phyloP scores from a whole-genome alignment of 2,888 invertebrate species.

The Trilocha varians region DNA sequence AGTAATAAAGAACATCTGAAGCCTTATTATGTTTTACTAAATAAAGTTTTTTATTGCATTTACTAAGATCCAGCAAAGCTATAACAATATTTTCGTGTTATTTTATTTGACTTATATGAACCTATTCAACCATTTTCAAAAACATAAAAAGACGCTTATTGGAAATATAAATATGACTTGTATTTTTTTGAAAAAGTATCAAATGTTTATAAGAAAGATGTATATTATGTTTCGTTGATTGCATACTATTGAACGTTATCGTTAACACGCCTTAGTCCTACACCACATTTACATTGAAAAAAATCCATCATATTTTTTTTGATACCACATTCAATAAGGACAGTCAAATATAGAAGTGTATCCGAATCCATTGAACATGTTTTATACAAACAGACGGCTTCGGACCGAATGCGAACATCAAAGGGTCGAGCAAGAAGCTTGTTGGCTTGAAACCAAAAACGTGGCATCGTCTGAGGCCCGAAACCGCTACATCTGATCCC shows the following conservation, averaged over 20 bases:
- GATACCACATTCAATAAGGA: not conserved
- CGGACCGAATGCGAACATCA: not conserved
- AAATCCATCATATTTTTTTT: not conserved
- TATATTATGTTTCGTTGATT: too few species aligned
- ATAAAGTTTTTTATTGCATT: too few species aligned
- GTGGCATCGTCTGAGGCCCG: slow-evolving; percentile 31
- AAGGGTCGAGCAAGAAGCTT: slow-evolving; percentile 32
- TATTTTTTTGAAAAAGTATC: too few species aligned
- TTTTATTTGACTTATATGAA: too few species aligned
- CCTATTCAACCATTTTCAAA: too few species aligned
- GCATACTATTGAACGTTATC: not conserved
- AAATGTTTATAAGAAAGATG: too few species aligned
- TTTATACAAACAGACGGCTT: not conserved
- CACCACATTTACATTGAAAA: not conserved
- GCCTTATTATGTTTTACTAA: too few species aligned
- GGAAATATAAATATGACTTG: too few species aligned
- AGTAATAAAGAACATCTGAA: too few species aligned
- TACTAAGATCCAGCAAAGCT: too few species aligned
- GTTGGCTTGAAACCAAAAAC: slow-evolving; percentile 59
- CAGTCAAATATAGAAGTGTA: not conserved
- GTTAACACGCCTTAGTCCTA: not conserved
- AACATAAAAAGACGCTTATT: too few species aligned
- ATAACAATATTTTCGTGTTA: too few species aligned
- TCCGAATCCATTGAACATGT: not conserved
- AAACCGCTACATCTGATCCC: slow-evolving; percentile 50